These are phyloP conservation scores for Pseudopipra pipra DNA, from an alignment of 2,113 vertebrate genomes.

Conservation along the genomic window DNA sequence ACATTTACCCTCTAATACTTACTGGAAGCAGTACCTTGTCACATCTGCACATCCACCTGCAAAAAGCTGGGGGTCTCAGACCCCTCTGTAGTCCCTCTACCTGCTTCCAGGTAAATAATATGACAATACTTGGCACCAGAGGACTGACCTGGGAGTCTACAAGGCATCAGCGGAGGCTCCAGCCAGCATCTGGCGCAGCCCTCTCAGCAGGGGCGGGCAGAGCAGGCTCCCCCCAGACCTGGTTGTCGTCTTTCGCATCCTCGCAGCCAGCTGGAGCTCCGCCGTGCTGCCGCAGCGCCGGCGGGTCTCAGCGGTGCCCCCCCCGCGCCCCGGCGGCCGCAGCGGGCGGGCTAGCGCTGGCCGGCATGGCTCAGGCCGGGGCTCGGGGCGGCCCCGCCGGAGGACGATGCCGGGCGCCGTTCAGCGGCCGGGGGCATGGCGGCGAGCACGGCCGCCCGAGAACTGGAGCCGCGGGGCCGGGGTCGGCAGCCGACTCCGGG, in stretches of 20 bases:
- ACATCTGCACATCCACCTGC: not conserved
- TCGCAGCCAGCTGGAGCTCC: not conserved
- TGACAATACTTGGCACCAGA: not conserved
- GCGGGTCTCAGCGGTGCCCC: not conserved
- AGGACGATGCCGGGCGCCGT: not conserved
- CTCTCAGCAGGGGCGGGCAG: not conserved
- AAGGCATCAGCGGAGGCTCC: not conserved
- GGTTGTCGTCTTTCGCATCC: not conserved
- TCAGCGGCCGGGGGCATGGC: not conserved
- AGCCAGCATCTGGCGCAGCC: not conserved
- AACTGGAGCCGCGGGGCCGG: not conserved
- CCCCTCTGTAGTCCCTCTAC: not conserved
- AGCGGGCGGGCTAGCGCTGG: not conserved
- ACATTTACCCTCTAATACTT: not conserved
- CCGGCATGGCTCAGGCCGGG: not conserved
- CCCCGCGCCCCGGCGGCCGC: not conserved
- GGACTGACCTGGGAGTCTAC: constrained; percentile 13
- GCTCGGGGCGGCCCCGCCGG: not conserved
- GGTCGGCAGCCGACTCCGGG: not conserved
- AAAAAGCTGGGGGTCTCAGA: not conserved
- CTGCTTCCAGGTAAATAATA: not conserved
- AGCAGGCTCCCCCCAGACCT: not conserved
- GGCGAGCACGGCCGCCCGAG: not conserved
- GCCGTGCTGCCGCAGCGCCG: not conserved
- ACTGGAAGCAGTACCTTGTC: not conserved